These are phyloP conservation scores for Anticlea derivata DNA, from an alignment of 2,888 invertebrate genomes.

Conservation along the genomic window DNA sequence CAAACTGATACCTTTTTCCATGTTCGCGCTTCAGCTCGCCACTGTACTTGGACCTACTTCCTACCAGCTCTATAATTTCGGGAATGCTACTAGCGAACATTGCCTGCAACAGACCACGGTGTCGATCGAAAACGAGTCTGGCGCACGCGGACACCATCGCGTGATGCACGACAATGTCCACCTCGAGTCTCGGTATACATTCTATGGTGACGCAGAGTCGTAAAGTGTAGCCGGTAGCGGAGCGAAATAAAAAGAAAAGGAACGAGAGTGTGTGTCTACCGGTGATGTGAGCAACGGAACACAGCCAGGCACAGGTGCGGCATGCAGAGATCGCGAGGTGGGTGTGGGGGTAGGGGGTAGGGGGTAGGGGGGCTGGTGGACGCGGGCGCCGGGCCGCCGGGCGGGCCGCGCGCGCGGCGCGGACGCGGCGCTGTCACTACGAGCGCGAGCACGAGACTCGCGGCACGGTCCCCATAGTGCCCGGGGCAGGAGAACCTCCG, in stretches of 20 bases:
- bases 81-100: constrained; percentile 99
- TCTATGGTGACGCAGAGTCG: constrained; percentile 73
- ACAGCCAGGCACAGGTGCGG: constrained; percentile 83
- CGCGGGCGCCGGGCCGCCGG: constrained; percentile 58
- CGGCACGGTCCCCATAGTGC: constrained; percentile 31
- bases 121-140: constrained; percentile 72
- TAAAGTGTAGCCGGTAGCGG: constrained; percentile 79
- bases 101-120: constrained; percentile 93
- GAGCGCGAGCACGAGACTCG: constrained; percentile 48
- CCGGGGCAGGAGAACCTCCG: constrained; percentile 53
- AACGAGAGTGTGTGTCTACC: constrained; percentile 78
- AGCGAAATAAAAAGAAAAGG: constrained; percentile 78
- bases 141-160: constrained; percentile 76
- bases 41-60: constrained; percentile 99
- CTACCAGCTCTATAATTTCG: constrained; percentile 99
- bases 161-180: constrained; percentile 83
- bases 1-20: constrained; percentile 96
- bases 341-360: constrained; percentile 71
- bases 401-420: constrained; percentile 26
- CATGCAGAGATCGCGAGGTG: constrained; percentile 77
- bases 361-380: constrained; percentile 40
- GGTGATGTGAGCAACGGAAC: constrained; percentile 83
- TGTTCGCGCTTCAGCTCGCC: constrained; percentile 99
- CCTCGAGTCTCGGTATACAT: constrained; percentile 71
- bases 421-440: constrained; percentile 37